A percentile compares a stretch with the other conserved stretches of the same genome.
These are phyloP conservation scores for Baryphthengus martii DNA, from an alignment of 2,113 vertebrate genomes.

Conservation along the genomic window DNA sequence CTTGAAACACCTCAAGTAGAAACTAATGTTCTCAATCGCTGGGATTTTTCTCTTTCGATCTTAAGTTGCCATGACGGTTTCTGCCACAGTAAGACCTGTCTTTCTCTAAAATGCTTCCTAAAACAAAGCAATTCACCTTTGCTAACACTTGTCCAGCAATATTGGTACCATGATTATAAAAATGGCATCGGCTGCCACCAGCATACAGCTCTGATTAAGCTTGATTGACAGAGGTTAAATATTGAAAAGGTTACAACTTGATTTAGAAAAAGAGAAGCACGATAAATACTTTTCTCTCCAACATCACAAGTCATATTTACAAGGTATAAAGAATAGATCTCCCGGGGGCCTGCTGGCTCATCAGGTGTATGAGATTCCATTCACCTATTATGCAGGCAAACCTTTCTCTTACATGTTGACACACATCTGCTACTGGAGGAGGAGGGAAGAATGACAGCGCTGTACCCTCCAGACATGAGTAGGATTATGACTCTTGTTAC, in stretches of 20 bases:
- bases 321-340: background rate
- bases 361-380: background rate
- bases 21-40: background rate
- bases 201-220: background rate
- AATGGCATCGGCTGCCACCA: background rate
- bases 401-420: background rate
- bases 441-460: background rate
- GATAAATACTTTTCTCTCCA: background rate
- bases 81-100: background rate
- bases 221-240: background rate
- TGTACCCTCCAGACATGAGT: background rate
- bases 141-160: background rate
- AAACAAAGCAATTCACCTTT: background rate
- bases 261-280: background rate
- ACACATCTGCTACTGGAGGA: background rate
- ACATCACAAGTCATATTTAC: background rate
- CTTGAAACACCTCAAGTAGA: background rate
- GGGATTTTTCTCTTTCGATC: background rate
- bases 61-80: background rate
- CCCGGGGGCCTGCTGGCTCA: background rate
- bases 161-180: background rate
- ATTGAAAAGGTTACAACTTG: background rate
- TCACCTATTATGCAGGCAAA: background rate
- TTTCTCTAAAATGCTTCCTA: background rate
- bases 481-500: background rate